phyloP scores from a whole-genome alignment of 2,797 vertebrate genomes.

The Aulostomus chinensis region DNA sequence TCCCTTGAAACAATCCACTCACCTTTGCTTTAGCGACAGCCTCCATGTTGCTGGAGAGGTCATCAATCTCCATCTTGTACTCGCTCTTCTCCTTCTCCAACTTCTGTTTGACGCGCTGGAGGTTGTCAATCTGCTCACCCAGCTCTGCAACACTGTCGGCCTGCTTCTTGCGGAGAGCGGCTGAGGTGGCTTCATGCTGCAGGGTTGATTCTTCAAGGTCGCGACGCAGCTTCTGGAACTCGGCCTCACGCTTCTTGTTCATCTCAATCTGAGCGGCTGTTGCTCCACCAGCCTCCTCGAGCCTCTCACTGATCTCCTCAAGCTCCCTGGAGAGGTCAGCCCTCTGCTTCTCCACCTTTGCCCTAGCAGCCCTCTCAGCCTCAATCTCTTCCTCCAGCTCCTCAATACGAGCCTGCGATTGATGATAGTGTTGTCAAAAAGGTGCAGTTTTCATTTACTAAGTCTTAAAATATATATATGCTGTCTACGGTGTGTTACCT shows the following conservation, averaged over 20 bases:
- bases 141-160: slow-evolving; percentile 84
- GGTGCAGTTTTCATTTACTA: too few species aligned
- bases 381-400: slow-evolving; percentile 63
- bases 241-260: slow-evolving; percentile 47
- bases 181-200: slow-evolving; percentile 36
- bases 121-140: slow-evolving; percentile 71
- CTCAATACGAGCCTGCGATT: slow-evolving; percentile 54
- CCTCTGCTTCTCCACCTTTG: slow-evolving; percentile 86
- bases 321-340: slow-evolving; percentile 83
- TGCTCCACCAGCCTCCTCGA: slow-evolving; percentile 88
- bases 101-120: slow-evolving; percentile 89
- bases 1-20: background rate
- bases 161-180: slow-evolving; percentile 85
- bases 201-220: slow-evolving; percentile 42
- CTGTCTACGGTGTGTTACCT: too few species aligned
- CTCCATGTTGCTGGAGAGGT: slow-evolving; percentile 84
- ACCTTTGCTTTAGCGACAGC: slow-evolving; percentile 77
- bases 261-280: slow-evolving; percentile 64
- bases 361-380: slow-evolving; percentile 66
- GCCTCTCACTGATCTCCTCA: slow-evolving; percentile 85
- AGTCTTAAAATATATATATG: too few species aligned
- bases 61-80: slow-evolving; percentile 88
- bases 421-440: background rate
- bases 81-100: slow-evolving; percentile 89
- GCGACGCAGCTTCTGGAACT: slow-evolving; percentile 48